Conservation (phyloP, 2,113 vertebrate species). For the Erythrolamprus reginae region DNA sequence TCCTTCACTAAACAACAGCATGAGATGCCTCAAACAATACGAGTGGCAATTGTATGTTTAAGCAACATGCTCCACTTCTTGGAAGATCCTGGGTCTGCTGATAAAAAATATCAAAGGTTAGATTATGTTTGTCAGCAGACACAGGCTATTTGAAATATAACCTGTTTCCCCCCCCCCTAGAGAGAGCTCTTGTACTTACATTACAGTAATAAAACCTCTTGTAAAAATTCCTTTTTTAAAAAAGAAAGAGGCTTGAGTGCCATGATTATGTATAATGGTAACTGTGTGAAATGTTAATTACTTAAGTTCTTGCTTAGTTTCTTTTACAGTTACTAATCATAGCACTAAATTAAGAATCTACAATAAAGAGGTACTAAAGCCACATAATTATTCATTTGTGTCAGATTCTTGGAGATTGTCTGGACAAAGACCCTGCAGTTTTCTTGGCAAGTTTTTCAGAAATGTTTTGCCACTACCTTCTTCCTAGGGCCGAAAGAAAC, state of each 20-base stretch:
- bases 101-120: conserved; percentile 53
- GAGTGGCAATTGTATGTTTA: conserved; percentile 45
- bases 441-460: background rate
- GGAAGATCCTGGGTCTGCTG: conserved; percentile 47
- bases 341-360: background rate
- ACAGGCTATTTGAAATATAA: conserved; percentile 69
- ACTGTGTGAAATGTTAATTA: conserved; percentile 34
- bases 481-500: background rate
- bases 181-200: conserved; percentile 73
- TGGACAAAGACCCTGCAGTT: background rate
- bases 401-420: background rate
- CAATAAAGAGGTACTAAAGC: background rate
- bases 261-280: conserved; percentile 25
- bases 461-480: background rate
- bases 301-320: conserved; percentile 26
- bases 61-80: conserved; percentile 42
- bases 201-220: conserved; percentile 73
- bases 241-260: conserved; percentile 67
- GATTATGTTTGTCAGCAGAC: conserved; percentile 72
- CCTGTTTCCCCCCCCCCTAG: conserved; percentile 74
- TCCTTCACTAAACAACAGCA: conserved; percentile 54
- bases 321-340: conserved; percentile 18
- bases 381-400: background rate
- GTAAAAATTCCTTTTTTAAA: conserved; percentile 47
- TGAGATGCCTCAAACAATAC: conserved; percentile 54